phyloP scores from a whole-genome alignment of 2,797 vertebrate species.

The Pteropus rufus region DNA sequence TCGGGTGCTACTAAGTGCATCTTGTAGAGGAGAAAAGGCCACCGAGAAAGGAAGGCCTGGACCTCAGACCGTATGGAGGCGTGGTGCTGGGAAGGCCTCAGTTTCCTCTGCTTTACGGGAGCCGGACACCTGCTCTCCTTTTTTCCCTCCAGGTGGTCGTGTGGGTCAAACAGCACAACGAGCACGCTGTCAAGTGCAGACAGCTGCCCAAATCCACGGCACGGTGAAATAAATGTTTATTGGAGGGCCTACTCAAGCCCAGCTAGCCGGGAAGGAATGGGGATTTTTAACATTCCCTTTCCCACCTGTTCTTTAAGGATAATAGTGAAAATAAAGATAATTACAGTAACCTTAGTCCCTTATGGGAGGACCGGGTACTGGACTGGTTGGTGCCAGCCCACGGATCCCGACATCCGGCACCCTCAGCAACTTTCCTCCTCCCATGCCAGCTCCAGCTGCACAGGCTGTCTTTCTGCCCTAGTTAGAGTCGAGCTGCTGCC shows the following conservation, averaged over 20 bases:
- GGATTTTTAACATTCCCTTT: neutral
- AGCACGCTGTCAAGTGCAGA: neutral
- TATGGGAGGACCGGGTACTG: accelerated
- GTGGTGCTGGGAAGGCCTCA: neutral
- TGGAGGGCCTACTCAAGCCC: neutral
- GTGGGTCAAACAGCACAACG: neutral
- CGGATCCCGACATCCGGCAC: accelerated
- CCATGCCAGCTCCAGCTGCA: neutral
- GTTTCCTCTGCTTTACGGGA: neutral
- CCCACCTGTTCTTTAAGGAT: neutral
- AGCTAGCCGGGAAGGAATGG: neutral
- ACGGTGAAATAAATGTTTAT: neutral
- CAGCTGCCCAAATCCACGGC: neutral
- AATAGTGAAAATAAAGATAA: neutral
- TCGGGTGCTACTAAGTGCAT: neutral
- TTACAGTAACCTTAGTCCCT: accelerated
- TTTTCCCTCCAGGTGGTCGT: neutral
- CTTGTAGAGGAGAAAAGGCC: neutral
- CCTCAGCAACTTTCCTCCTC: neutral
- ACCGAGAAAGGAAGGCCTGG: neutral
- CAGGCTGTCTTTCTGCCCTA: accelerated
- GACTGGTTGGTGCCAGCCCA: neutral
- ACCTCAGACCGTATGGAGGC: neutral
- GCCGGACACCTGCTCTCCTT: neutral
- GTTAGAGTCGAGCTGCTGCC: neutral